Base-by-base conservation (phyloP, 2,797 vertebrate species). In the Eutrigla gurnardus region DNA sequence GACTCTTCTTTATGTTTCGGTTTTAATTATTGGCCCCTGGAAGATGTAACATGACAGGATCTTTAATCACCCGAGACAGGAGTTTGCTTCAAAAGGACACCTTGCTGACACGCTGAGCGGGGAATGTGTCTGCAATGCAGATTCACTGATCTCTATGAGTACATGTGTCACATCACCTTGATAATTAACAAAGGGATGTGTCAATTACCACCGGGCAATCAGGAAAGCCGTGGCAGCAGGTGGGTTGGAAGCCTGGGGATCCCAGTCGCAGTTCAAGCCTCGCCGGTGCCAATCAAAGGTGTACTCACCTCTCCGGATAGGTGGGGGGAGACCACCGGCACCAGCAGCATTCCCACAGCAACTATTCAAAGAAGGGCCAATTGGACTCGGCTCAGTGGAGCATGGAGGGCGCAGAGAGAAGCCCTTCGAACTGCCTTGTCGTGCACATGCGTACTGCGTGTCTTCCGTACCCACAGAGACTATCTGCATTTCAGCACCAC, bases 21-120 rank as follows among this genome's bases (percentile, higher is more conserved):
- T 86, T 93, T 95, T 94, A 95, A 95, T 96, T 94, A 94, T 92
- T 92, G 93, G 88, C 90, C 88, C 92, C 88, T 25, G 89, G 86
- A 89, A 91, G 91, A 88, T 91, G 88, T 75, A 83, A 92, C 90
- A 86, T 88, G 91, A 93, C 90, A 79, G 81, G 89, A 94, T 90
- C 91, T 93, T 92, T 94, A 86, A 94, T 91, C 85, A 94, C 80
- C 90, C 73, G 79, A 88, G 90, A 92, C 85, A 80, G 82, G 86
- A 82, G 83, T 81, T 88, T 83, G 89, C 86, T 84, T 91, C 85
- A 83, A 88, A 89, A 94, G 92, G 94, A 93, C 93, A 95, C 88
- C 87, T 88, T 88, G 88, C 88, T 92, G 89, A 89, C 90, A 93
- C 12, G 83, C 89, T 85, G 86, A 81, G 88, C 79, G n/a, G 73